Evolutionary conservation across 2,888 invertebrate species (phyloP), one percentile per base, ranked within the genome.

Genomic region (Anoplius nigerrimus): DNA sequence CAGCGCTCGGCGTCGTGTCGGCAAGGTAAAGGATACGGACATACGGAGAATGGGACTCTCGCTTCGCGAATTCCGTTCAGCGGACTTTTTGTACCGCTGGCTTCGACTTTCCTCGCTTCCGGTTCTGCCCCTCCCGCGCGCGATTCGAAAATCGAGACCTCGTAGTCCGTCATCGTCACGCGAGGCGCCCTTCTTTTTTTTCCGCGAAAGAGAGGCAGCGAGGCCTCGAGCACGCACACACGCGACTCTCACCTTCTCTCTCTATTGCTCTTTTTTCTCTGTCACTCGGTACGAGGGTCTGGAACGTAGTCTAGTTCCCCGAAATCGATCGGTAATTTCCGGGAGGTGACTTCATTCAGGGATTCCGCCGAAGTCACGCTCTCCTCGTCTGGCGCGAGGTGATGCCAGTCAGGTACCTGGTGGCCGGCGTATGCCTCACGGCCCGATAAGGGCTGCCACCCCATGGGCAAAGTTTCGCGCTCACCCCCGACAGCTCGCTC

Each of bases 261-360:
- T n/a, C n/a, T n/a, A n/a, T n/a, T n/a, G n/a, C n/a, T n/a, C n/a
- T n/a, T n/a, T n/a, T n/a, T n/a, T n/a, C n/a, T n/a, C n/a, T n/a
- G 24, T 2, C 24, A 6, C 24, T 24, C 24, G 24, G 11, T 6
- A 34, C 11, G 1, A 6, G 4, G 11, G 4, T 34, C 8, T 5
- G 1, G 34, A 6, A 13, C 34, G 34, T 6, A 6, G 34, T 8
- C 34, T 20, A 57, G 48, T 78, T 75, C 70, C 58, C 15, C 64
- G 70, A 70, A 67, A 70, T 70, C 69, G 63, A 71, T 72, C 62
- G 46, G 46, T 34, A 45, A 58, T 69, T 78, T 72, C 72, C 67
- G 59, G 63, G 69, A 75, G 69, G 68, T 71, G 67, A 67, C 61
- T 64, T 66, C 66, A 66, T 66, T 60, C 67, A 53, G 76, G 70